A percentile compares a stretch with the other conserved stretches of the same genome.
phyloP scores from a whole-genome alignment of 2,113 vertebrate species.

The rabbit (Oryctolagus cuniculus) region mOryCun1.1 NC_091435.1:161365001-161365500 shows the following conservation, averaged over 20 bases:
- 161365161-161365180: slow-evolving; percentile 52
- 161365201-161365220: slow-evolving; percentile 72
- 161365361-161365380: slow-evolving; percentile 65
- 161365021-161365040: slow-evolving; percentile 77
- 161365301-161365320: slow-evolving; percentile 62
- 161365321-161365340: slow-evolving; percentile 70
- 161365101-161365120: slow-evolving; percentile 50
- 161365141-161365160: slow-evolving; percentile 55
- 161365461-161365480: slow-evolving; percentile 69
- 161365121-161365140: slow-evolving; percentile 16
- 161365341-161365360: slow-evolving; percentile 73
- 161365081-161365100: slow-evolving; percentile 64
- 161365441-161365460: slow-evolving; percentile 77
- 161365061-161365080: slow-evolving; percentile 65
- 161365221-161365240: slow-evolving; percentile 74
- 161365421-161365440: slow-evolving; percentile 81
- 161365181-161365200: slow-evolving; percentile 64
- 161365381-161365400: slow-evolving; percentile 78
- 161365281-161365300: slow-evolving; percentile 3
- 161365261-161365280: slow-evolving; percentile 74
- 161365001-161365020: slow-evolving; percentile 9
- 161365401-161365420: slow-evolving; percentile 74
- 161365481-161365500: slow-evolving; percentile 73
- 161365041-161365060: slow-evolving; percentile 71
- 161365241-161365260: slow-evolving; percentile 72